Evolutionary conservation across 2,797 vertebrate species (phyloP).

Genomic region (Sebastes taczanowskii): DNA sequence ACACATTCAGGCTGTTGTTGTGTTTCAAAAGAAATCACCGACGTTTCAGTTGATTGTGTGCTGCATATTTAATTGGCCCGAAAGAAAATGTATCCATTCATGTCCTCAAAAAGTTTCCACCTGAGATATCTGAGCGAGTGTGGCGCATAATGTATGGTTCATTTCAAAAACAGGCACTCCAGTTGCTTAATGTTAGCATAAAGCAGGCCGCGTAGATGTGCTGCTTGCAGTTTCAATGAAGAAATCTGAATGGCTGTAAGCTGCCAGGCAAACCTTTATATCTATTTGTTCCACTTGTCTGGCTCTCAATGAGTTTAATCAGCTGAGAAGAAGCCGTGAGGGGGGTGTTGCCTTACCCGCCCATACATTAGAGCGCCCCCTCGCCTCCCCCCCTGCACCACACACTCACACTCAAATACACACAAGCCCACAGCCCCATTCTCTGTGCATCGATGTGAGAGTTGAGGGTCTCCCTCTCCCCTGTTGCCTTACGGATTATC

Average conservation of each 20-base stretch:
- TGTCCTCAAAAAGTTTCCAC: conserved; percentile 64
- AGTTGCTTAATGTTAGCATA: conserved; percentile 79
- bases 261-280: conserved; percentile 89
- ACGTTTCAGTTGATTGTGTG: conserved; percentile 35
- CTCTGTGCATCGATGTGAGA: conserved; percentile 83
- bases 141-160: conserved; percentile 65
- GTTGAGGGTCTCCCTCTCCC: conserved; percentile 84
- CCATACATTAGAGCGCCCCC: conserved; percentile 84
- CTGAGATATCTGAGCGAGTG: conserved; percentile 61
- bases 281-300: conserved; percentile 91
- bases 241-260: conserved; percentile 86
- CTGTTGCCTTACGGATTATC: conserved; percentile 87
- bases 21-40: conserved; percentile 41
- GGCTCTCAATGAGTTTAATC: conserved; percentile 93
- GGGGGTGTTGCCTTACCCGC: conserved; percentile 84
- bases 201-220: conserved; percentile 78
- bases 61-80: conserved; percentile 33
- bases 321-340: conserved; percentile 88
- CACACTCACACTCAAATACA: conserved; percentile 78
- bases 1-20: conserved; percentile 31
- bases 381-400: conserved; percentile 47
- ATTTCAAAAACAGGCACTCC: conserved; percentile 74
- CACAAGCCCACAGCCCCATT: conserved; percentile 79
- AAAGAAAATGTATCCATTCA: conserved; percentile 49
- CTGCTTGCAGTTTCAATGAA: conserved; percentile 83